These are phyloP conservation scores for Oreochromis aureus DNA, from an alignment of 2,113 vertebrate species.

Conservation along the genomic window DNA sequence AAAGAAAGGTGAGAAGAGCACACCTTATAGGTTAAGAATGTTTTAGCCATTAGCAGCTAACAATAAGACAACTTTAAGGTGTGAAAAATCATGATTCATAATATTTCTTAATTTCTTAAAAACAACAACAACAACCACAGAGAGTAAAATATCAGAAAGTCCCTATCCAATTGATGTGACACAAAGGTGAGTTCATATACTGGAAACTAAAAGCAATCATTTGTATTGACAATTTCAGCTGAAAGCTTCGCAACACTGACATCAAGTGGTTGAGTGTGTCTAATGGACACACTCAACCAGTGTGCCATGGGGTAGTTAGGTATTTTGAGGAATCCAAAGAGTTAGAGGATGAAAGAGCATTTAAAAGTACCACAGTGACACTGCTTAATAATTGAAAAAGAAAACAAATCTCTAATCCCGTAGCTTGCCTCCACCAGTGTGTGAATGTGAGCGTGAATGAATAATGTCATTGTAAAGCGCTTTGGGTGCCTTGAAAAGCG, in stretches of 20 bases:
- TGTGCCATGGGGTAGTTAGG: not conserved
- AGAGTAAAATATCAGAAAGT: not conserved
- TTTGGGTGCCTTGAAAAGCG: too few species aligned
- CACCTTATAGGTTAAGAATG: not conserved
- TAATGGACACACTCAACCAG: not conserved
- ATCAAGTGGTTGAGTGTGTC: too few species aligned
- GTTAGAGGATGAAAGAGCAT: not conserved
- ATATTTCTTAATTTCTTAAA: not conserved
- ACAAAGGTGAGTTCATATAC: not conserved
- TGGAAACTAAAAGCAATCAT: not conserved
- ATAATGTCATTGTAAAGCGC: too few species aligned
- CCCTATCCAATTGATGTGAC: not conserved
- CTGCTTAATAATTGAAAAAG: not conserved
- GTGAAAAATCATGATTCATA: not conserved
- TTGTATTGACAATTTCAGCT: not conserved
- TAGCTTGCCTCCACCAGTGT: too few species aligned
- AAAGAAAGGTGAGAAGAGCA: not conserved
- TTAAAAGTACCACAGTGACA: not conserved
- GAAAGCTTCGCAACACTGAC: not conserved
- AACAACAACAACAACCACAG: accelerated
- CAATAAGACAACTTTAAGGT: not conserved
- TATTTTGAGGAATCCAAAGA: not conserved
- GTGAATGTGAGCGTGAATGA: too few species aligned
- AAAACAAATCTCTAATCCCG: not conserved
- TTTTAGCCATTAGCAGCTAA: not conserved